Percentiles rank a stretch among this genome's conserved stretches.
Evolutionary conservation across 2,113 vertebrate species (phyloP).

Genomic region (Hydrolagus affinis): DNA sequence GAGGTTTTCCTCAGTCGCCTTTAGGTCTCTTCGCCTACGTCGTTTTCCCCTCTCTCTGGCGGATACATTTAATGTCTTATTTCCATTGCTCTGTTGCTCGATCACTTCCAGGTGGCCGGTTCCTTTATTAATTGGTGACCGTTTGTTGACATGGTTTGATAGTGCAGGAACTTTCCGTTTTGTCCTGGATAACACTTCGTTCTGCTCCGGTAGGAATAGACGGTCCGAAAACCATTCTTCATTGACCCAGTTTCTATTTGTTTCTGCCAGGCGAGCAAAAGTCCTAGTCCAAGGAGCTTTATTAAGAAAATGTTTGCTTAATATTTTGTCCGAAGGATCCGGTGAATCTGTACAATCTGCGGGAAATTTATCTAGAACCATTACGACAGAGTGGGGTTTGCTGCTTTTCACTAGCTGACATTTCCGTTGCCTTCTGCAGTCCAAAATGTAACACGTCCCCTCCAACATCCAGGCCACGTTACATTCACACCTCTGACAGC

Average conservation of each 20-base stretch:
- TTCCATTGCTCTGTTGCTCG: neutral
- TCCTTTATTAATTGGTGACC: neutral
- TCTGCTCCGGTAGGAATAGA: neutral
- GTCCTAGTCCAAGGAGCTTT: neutral
- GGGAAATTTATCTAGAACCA: conserved; percentile 50
- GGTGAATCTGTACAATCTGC: neutral
- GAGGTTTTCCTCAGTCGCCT: neutral
- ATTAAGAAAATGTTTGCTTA: neutral
- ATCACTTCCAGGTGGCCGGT: neutral
- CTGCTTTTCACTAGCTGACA: conserved; percentile 48
- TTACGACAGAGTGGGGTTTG: conserved; percentile 47
- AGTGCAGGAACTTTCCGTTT: neutral
- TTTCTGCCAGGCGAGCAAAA: neutral
- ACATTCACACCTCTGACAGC: conserved; percentile 55
- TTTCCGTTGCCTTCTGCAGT: conserved; percentile 47
- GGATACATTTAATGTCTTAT: neutral
- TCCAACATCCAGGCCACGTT: conserved; percentile 61
- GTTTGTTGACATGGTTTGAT: neutral
- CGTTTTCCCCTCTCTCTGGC: neutral
- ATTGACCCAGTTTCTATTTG: neutral
- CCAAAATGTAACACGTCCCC: conserved; percentile 55
- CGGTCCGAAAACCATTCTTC: neutral
- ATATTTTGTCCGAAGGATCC: neutral
- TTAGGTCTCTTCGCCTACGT: neutral
- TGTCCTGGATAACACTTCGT: conserved; percentile 1